Percentiles rank a stretch among this genome's conserved stretches.
Conservation (phyloP, 2,113 vertebrate genomes). For the Erythrolamprus reginae region DNA sequence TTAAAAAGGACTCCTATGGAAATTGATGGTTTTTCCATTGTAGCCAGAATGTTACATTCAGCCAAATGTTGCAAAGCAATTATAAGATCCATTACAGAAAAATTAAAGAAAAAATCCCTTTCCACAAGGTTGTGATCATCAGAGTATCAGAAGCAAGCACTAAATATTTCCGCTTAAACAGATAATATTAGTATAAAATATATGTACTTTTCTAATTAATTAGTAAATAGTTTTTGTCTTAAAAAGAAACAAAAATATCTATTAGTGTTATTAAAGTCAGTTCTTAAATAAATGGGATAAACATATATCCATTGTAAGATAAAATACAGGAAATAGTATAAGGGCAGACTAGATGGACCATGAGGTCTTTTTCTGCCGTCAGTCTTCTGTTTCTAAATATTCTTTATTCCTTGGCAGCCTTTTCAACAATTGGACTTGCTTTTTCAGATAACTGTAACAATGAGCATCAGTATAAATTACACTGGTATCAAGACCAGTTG, state of each 20-base stretch:
- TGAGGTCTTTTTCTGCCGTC: too few species aligned
- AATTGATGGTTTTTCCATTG: not conserved
- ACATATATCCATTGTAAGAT: too few species aligned
- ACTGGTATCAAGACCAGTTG: constrained; percentile 49
- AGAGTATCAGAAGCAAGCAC: not conserved
- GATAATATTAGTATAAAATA: not conserved
- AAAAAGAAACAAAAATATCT: not conserved
- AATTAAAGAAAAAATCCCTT: not conserved
- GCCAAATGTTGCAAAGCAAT: not conserved
- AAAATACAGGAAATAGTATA: too few species aligned
- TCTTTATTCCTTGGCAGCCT: not conserved
- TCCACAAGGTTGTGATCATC: not conserved
- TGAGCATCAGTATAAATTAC: not conserved
- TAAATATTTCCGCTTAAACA: not conserved
- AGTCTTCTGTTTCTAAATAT: too few species aligned
- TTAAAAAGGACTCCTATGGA: not conserved
- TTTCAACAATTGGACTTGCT: not conserved
- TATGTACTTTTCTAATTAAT: not conserved
- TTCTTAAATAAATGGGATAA: not conserved
- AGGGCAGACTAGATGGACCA: too few species aligned
- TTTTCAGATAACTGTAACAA: not conserved
- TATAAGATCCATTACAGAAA: too few species aligned
- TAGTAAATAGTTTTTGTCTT: not conserved
- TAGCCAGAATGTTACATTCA: not conserved
- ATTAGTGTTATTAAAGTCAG: not conserved